Conservation (phyloP, 2,797 vertebrate genomes). For the Enteromius viviparus region DNA sequence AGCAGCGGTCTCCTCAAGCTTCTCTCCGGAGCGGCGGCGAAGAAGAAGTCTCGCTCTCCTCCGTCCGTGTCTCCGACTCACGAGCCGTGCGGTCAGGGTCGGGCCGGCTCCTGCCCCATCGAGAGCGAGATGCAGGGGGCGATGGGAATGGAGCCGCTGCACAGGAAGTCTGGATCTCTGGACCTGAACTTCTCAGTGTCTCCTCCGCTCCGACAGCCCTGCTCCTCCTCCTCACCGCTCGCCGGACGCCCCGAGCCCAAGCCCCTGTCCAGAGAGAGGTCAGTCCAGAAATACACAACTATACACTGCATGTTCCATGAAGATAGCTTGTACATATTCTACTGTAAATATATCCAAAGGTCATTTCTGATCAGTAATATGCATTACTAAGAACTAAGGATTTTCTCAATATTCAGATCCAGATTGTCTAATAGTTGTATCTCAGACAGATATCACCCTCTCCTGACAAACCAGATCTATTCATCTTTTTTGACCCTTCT, state of each 20-base stretch:
- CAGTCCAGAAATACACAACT: too few species aligned
- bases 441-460: too few species aligned
- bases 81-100: conserved; percentile 82
- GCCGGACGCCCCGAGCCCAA: conserved; percentile 92
- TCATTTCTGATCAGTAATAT: too few species aligned
- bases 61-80: conserved; percentile 90
- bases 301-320: too few species aligned
- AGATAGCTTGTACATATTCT: too few species aligned
- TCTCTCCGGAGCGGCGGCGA: conserved; percentile 90
- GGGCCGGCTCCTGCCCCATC: conserved; percentile 94
- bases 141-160: conserved; percentile 90
- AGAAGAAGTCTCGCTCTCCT: conserved; percentile 93
- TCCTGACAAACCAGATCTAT: too few species aligned
- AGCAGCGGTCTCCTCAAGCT: conserved; percentile 91
- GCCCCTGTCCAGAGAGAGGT: conserved; percentile 86
- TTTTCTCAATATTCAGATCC: too few species aligned
- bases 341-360: too few species aligned
- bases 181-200: conserved; percentile 93
- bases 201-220: conserved; percentile 83
- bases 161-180: conserved; percentile 95
- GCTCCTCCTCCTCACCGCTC: conserved; percentile 84
- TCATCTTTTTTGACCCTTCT: too few species aligned
- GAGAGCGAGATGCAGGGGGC: conserved; percentile 96
- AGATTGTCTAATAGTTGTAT: too few species aligned
- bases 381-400: too few species aligned